These are phyloP conservation scores for Herminia tarsipennalis DNA, from an alignment of 2,888 invertebrate species.

Conservation along the genomic window DNA sequence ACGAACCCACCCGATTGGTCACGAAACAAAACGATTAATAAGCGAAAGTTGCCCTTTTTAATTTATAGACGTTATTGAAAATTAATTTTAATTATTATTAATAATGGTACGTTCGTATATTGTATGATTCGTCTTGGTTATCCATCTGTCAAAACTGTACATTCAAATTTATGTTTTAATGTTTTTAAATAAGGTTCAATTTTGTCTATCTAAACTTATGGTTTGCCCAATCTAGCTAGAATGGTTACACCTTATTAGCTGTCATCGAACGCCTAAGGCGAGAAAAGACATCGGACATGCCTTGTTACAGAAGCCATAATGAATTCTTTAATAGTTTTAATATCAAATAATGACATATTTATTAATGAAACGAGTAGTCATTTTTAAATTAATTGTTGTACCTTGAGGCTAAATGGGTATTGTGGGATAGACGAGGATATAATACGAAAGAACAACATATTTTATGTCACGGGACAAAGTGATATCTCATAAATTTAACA, in stretches of 20 bases:
- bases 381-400: constrained; percentile 34
- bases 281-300: constrained; percentile 27
- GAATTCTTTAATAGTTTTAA: constrained; percentile 32
- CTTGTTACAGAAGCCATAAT: constrained; percentile 41
- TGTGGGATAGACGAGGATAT: not conserved
- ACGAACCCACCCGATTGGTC: constrained; percentile 46
- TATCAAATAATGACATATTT: constrained; percentile 44
- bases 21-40: constrained; percentile 49
- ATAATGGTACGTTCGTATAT: constrained; percentile 51
- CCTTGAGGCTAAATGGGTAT: constrained; percentile 4
- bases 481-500: not conserved
- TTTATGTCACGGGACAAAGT: too few species aligned
- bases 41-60: constrained; percentile 55
- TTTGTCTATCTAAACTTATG: constrained; percentile 5
- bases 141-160: constrained; percentile 23
- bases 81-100: constrained; percentile 63
- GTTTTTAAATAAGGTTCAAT: constrained; percentile 13
- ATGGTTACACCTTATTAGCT: constrained; percentile 27
- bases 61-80: constrained; percentile 59
- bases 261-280: constrained; percentile 35
- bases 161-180: constrained; percentile 13
- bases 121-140: constrained; percentile 34
- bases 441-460: not conserved
- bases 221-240: constrained; percentile 24
- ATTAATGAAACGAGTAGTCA: constrained; percentile 40